These are phyloP conservation scores for Ectemnius cavifrons DNA, from an alignment of 2,888 invertebrate species.

Conservation along the genomic window DNA sequence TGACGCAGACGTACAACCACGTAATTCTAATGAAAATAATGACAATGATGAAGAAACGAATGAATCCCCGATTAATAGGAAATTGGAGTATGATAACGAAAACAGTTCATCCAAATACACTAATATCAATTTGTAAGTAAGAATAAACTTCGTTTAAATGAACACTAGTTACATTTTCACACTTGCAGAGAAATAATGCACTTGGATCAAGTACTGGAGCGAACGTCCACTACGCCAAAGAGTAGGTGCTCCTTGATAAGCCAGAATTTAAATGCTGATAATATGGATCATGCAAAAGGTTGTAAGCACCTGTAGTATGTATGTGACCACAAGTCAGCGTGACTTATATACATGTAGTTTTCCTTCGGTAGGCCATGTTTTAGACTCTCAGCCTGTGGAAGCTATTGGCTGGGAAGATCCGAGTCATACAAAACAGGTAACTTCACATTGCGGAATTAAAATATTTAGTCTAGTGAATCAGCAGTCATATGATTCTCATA, in stretches of 20 bases:
- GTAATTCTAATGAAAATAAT: not conserved
- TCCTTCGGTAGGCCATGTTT: too few relatives aligned
- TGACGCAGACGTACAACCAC: not conserved
- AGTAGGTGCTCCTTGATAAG: slow-evolving; percentile 65
- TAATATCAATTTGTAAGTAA: slow-evolving; percentile 63
- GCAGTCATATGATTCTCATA: not conserved
- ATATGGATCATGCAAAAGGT: too few relatives aligned
- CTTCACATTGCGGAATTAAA: not conserved
- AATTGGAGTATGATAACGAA: slow-evolving; percentile 65
- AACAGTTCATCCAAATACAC: slow-evolving; percentile 58
- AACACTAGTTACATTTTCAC: not conserved
- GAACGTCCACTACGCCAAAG: slow-evolving; percentile 65
- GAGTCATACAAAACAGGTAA: slow-evolving; percentile 68
- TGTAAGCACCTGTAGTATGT: slow-evolving; percentile 42
- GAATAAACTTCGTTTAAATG: not conserved
- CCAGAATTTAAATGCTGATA: too few relatives aligned
- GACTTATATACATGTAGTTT: too few relatives aligned
- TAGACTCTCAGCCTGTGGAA: slow-evolving; percentile 81
- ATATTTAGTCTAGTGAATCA: not conserved
- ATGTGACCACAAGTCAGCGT: too few relatives aligned
- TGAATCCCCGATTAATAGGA: slow-evolving; percentile 59
- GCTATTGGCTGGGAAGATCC: slow-evolving; percentile 86
- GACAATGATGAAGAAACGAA: not conserved
- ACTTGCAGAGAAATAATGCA: slow-evolving; percentile 68
- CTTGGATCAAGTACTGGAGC: slow-evolving; percentile 68